A percentile compares a stretch with the other conserved stretches of the same genome.
phyloP scores from a whole-genome alignment of 2,888 invertebrate species.

The Miltochrista miniata region DNA sequence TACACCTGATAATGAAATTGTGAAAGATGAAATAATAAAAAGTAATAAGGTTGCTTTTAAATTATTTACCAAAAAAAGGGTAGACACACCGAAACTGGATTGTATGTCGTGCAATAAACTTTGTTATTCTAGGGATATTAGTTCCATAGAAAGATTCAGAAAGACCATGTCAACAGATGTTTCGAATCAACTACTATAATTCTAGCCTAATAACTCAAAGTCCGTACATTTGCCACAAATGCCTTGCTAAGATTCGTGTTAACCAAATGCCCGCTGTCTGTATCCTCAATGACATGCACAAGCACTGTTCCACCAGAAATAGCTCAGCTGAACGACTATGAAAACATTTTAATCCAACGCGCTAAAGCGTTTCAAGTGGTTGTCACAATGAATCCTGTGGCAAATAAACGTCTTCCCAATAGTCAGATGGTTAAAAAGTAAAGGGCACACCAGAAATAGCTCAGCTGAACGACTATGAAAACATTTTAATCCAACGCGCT shows the following conservation, averaged over 20 bases:
- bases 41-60: neutral
- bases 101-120: neutral
- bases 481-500: too few species aligned
- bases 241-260: neutral
- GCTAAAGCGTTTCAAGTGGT: too few species aligned
- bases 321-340: too few species aligned
- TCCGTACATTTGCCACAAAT: neutral
- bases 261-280: neutral
- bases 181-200: neutral
- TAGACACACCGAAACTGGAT: neutral
- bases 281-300: neutral
- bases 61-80: neutral
- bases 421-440: neutral
- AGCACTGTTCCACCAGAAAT: neutral
- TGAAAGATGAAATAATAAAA: neutral
- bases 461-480: too few species aligned
- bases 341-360: too few species aligned
- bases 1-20: neutral
- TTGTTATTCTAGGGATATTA: neutral
- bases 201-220: neutral
- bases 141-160: neutral
- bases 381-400: too few species aligned
- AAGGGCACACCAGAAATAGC: too few species aligned
- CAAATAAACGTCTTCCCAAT: neutral
- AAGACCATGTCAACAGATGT: neutral